These are phyloP conservation scores for Phalera bucephala DNA, from an alignment of 2,888 invertebrate genomes.

Conservation along the genomic window DNA sequence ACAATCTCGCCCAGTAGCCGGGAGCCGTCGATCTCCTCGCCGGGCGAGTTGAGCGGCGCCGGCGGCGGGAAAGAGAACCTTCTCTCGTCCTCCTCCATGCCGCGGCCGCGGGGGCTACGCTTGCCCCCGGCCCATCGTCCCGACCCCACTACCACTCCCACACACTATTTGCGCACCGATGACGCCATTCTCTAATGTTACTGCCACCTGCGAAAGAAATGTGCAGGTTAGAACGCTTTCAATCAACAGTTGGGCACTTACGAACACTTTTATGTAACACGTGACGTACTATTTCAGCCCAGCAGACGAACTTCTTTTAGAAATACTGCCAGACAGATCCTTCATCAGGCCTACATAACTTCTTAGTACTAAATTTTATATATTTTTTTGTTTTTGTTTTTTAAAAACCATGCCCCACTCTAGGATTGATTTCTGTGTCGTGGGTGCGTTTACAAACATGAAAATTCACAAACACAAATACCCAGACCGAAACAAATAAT, in stretches of 20 bases:
- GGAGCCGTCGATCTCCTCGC: constrained; percentile 80
- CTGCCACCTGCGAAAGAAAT: constrained; percentile 64
- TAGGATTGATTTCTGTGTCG: no score
- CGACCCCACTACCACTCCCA: constrained; percentile 45
- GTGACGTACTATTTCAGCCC: constrained; percentile 20
- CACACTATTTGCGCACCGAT: constrained; percentile 63
- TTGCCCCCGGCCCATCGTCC: constrained; percentile 62
- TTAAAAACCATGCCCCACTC: no score
- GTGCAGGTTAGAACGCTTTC: constrained; percentile 16
- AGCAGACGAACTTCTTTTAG: no score
- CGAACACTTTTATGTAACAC: constrained; percentile 17
- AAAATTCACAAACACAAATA: no score
- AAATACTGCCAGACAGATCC: no score
- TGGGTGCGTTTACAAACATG: no score
- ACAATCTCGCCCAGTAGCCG: constrained; percentile 77
- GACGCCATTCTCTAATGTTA: constrained; percentile 63
- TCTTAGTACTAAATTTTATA: no score
- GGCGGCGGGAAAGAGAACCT: constrained; percentile 80
- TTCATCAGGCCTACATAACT: no score
- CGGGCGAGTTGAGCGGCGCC: constrained; percentile 79
- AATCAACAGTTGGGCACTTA: constrained; percentile 13
- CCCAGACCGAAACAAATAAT: no score
- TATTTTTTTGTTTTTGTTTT: no score
- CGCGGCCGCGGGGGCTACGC: constrained; percentile 61
- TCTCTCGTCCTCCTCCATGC: constrained; percentile 80